Conservation (phyloP, 92 coral and sea anemone species). For the Meandrina meandrites region DNA sequence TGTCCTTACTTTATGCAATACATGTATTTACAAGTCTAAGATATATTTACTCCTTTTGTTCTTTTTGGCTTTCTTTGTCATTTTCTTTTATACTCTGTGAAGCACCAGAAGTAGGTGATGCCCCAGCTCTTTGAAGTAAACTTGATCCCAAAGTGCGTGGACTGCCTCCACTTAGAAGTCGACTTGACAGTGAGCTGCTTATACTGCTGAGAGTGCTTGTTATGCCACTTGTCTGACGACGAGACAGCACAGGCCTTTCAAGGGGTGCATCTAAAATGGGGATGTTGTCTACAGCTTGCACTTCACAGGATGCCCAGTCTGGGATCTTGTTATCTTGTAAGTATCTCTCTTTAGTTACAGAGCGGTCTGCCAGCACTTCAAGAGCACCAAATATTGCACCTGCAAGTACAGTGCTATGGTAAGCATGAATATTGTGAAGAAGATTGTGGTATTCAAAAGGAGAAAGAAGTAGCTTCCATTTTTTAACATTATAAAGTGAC, state of each 20-base stretch:
- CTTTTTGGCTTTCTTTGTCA: slow-evolving; percentile 61
- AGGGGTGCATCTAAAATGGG: slow-evolving; percentile 68
- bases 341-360: slow-evolving; percentile 81
- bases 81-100: slow-evolving; percentile 60
- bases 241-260: slow-evolving; percentile 83
- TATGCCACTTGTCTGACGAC: slow-evolving; percentile 91
- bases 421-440: too few species aligned
- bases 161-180: slow-evolving; percentile 79
- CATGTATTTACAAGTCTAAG: too few species aligned
- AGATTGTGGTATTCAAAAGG: not conserved
- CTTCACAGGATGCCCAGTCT: slow-evolving; percentile 91
- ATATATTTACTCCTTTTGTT: slow-evolving; percentile 65
- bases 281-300: slow-evolving; percentile 58
- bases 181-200: slow-evolving; percentile 83
- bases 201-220: slow-evolving; percentile 86
- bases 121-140: slow-evolving; percentile 35
- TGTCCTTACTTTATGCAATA: too few species aligned
- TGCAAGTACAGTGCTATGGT: slow-evolving; percentile 16
- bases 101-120: slow-evolving; percentile 32
- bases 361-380: slow-evolving; percentile 95
- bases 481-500: too few species aligned
- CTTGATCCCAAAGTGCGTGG: slow-evolving; percentile 43
- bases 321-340: slow-evolving; percentile 83
- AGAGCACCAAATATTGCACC: slow-evolving; percentile 99
- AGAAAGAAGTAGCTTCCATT: not conserved